These are phyloP conservation scores for Ambastaia sidthimunki DNA, from an alignment of 2,797 vertebrate genomes.

Conservation along the genomic window DNA sequence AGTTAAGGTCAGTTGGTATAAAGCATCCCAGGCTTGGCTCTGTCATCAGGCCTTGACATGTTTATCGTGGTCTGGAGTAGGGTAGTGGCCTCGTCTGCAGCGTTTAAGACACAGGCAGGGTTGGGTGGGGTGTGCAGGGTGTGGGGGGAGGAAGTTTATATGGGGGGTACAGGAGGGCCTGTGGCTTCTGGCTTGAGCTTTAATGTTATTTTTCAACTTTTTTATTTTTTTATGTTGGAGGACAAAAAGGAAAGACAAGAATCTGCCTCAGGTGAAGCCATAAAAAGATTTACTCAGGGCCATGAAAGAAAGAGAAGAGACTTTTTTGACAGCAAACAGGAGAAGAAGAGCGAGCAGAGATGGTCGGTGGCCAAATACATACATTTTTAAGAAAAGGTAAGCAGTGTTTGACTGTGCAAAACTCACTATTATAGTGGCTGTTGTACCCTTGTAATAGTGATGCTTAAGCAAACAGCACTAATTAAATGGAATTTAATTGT, in stretches of 20 bases:
- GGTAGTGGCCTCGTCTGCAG: slow-evolving; percentile 78
- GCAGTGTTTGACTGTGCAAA: not conserved
- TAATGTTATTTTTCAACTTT: slow-evolving; percentile 76
- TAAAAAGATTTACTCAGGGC: slow-evolving; percentile 78
- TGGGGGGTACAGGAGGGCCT: slow-evolving; percentile 77
- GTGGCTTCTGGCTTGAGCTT: slow-evolving; percentile 73
- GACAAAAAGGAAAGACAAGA: slow-evolving; percentile 46
- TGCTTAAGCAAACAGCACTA: not conserved
- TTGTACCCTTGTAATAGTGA: no score
- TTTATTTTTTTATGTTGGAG: slow-evolving; percentile 82
- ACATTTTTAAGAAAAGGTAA: not conserved
- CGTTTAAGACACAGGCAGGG: slow-evolving; percentile 76
- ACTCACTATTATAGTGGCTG: no score
- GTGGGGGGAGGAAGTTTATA: slow-evolving; percentile 64
- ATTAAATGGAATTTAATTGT: not conserved
- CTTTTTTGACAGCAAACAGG: not conserved
- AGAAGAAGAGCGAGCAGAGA: slow-evolving; percentile 19
- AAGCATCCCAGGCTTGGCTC: slow-evolving; percentile 78
- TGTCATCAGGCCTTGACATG: slow-evolving; percentile 84
- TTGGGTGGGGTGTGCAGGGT: slow-evolving; percentile 63
- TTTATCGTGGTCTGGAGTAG: slow-evolving; percentile 86
- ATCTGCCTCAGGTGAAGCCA: slow-evolving; percentile 77
- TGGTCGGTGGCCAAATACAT: not conserved
- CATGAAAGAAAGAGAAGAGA: slow-evolving; percentile 53
- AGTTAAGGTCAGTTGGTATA: slow-evolving; percentile 85